A percentile compares a stretch with the other conserved stretches of the same genome.
phyloP scores from a whole-genome alignment of 2,888 invertebrate species.

The Lasioglossum oenotherae region DNA sequence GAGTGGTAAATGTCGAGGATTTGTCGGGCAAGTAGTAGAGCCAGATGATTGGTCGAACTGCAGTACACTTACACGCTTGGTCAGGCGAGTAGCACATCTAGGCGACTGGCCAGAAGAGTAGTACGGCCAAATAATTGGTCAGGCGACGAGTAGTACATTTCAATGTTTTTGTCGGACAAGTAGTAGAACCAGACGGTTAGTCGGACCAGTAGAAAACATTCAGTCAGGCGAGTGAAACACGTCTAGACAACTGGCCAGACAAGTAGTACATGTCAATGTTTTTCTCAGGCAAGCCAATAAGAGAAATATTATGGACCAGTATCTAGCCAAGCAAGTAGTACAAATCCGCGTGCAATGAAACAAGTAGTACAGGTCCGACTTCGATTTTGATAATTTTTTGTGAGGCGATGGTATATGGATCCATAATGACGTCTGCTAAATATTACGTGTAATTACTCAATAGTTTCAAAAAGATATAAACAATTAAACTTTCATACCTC shows the following conservation, averaged over 20 bases:
- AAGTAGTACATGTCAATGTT: not conserved
- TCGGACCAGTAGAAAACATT: too few relatives aligned
- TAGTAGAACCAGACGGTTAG: not conserved
- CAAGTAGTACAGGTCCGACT: not conserved
- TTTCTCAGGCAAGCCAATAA: too few relatives aligned
- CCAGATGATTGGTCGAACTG: not conserved
- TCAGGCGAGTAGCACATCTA: not conserved
- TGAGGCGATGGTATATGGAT: too few relatives aligned
- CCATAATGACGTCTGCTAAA: too few relatives aligned
- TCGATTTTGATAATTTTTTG: too few relatives aligned
- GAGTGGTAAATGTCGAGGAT: not conserved
- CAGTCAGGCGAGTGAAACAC: not conserved
- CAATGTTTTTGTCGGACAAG: too few relatives aligned
- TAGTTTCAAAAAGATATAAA: too few relatives aligned
- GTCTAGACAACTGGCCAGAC: not conserved
- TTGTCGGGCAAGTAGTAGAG: constrained; percentile 1
- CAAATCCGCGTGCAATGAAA: not conserved
- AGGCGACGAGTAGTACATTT: not conserved
- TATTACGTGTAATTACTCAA: too few relatives aligned
- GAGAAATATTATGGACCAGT: not conserved
- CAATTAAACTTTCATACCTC: too few relatives aligned
- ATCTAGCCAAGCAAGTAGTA: not conserved
- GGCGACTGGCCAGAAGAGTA: not conserved
- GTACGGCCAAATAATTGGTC: not conserved
- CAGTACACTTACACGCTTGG: not conserved